Percentiles rank a stretch among this genome's conserved stretches.
These are phyloP conservation scores for Grus americana DNA, from an alignment of 2,113 vertebrate genomes.

Conservation along the genomic window DNA sequence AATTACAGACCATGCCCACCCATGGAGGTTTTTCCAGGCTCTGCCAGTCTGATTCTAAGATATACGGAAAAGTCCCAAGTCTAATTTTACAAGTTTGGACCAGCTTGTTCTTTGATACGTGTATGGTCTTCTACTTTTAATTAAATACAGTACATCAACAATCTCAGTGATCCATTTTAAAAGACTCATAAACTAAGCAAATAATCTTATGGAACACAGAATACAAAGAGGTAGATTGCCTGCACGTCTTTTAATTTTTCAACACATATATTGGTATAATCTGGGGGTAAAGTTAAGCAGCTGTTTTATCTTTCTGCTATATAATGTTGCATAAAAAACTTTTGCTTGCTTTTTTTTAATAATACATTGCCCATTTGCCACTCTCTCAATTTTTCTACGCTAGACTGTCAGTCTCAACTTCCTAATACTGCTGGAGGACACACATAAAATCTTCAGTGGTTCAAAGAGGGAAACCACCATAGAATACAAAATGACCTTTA, in stretches of 20 bases:
- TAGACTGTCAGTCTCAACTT: neutral
- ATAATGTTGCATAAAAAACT: neutral
- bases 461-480: neutral
- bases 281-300: neutral
- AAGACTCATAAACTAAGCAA: neutral
- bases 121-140: neutral
- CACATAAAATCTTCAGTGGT: neutral
- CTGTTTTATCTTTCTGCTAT: neutral
- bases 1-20: neutral
- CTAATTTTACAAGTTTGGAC: neutral
- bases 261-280: neutral
- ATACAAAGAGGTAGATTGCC: neutral
- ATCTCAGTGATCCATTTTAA: neutral
- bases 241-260: neutral
- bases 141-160: neutral
- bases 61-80: neutral
- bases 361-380: neutral
- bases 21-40: neutral
- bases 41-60: neutral
- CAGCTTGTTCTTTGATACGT: neutral
- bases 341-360: neutral
- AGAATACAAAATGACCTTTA: neutral
- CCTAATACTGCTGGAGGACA: neutral
- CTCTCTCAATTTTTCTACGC: neutral
- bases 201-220: neutral